Base-by-base conservation (phyloP, 1,140 invertebrate species). In the Cherax destructor region DNA sequence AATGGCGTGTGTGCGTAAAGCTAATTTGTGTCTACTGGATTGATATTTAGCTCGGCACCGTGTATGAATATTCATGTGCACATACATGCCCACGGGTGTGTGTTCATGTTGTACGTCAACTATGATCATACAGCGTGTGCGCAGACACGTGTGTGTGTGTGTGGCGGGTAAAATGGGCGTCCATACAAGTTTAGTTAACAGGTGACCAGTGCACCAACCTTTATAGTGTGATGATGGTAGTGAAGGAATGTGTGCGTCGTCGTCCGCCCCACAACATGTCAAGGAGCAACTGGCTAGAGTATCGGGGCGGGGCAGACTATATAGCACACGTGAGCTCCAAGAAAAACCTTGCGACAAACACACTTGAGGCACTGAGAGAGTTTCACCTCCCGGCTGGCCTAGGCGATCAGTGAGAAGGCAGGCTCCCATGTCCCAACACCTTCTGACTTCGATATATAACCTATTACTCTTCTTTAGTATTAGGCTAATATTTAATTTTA, bases 281-380 rank as follows among this genome's bases (percentile, higher is more conserved):
- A 52, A 30, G 65, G 74, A 52, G 21, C 69, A 86, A 86, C 83
- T 86, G 72, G 69, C 72, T 16, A 47, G 65, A 74, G 83, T 47
- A 65, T 1, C 72, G 47, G 83, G 50, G 69, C n/a, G 83, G 69
- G 83, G 18, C 47, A 21, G 83, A 11, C 47, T 88, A 88, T 88
- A 88, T 88, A 88, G 77, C 41, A 77, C 56, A 80, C 24, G 76
- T 50, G 77, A 65, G 59, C 52, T 13, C 47, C 9, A 21, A n/a
- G 47, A 41, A 81, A 81, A 80, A 80, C 61, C 86, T 69, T 74
- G 86, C 47, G 56, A 88, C 77, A 87, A 80, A 88, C 86, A 88
- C 78, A 88, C 86, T 88, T 52, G 61, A 88, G 18, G 69, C 76
- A 87, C 76, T 87, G 86, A 87, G 86, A 87, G 86, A 76, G 86